Evolutionary conservation across 2,888 invertebrate species (phyloP).

Genomic region (Hybos culiciformis): DNA sequence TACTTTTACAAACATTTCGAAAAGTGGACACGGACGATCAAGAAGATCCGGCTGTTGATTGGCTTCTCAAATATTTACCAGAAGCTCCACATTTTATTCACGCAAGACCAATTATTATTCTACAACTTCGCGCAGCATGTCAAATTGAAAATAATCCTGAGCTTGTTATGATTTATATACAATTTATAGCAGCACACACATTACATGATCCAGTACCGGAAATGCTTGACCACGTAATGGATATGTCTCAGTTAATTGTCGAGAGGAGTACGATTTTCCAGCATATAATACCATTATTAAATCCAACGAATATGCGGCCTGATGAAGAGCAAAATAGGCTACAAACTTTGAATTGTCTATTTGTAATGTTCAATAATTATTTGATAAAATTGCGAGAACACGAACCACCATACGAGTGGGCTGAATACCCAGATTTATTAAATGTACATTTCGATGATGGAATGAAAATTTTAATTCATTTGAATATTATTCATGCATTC

Average conservation of each 20-base stretch:
- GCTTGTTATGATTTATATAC: conserved; percentile 61
- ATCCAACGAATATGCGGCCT: conserved; percentile 25
- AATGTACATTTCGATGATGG: conserved; percentile 36
- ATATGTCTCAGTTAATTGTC: conserved; percentile 81
- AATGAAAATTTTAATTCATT: conserved; percentile 30
- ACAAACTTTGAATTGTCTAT: conserved; percentile 54
- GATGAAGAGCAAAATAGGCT: conserved; percentile 24
- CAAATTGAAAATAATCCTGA: conserved; percentile 80
- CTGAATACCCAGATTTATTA: conserved; percentile 33
- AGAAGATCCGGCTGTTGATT: conserved; percentile 26
- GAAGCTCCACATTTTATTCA: conserved; percentile 64
- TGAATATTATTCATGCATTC: conserved; percentile 61
- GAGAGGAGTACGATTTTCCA: conserved; percentile 78
- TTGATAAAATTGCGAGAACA: conserved; percentile 47
- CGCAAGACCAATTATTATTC: conserved; percentile 53
- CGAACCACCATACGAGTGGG: conserved; percentile 31
- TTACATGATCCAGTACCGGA: conserved; percentile 50
- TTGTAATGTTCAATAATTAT: conserved; percentile 60
- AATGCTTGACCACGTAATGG: conserved; percentile 55
- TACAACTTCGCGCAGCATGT: conserved; percentile 70
- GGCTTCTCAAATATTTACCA: conserved; percentile 52
- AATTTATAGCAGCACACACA: conserved; percentile 67
- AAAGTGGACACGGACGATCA: conserved; percentile 32
- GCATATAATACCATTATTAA: conserved; percentile 53
- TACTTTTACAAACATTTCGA: conserved; percentile 41